phyloP scores from a whole-genome alignment of 2,888 invertebrate genomes.

The Caenorhabditis imperialis region DNA sequence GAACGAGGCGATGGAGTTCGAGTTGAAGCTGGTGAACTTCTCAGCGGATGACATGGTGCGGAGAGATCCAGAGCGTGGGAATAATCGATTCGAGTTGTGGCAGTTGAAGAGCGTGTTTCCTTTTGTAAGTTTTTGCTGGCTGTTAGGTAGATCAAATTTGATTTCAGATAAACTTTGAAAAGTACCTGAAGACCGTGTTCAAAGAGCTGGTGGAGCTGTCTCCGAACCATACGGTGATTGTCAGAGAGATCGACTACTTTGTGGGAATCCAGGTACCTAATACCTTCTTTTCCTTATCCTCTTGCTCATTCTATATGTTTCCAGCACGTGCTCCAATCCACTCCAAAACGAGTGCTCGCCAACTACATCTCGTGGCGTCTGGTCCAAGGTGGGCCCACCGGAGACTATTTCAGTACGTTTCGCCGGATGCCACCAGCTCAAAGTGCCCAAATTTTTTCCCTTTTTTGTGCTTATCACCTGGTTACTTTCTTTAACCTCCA shows the following conservation, averaged over 20 bases:
- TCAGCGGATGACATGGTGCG: constrained; percentile 73
- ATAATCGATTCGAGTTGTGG: constrained; percentile 72
- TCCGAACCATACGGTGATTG: constrained; percentile 72
- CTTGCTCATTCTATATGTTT: constrained; percentile 3
- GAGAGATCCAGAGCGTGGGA: constrained; percentile 72
- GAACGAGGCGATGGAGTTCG: constrained; percentile 73
- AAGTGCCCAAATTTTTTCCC: constrained; percentile 10
- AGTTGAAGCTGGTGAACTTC: constrained; percentile 72
- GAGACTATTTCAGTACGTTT: constrained; percentile 56
- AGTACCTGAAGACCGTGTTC: constrained; percentile 69
- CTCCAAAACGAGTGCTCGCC: constrained; percentile 70
- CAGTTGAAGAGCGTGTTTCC: constrained; percentile 69
- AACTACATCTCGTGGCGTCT: constrained; percentile 76
- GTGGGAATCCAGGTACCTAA: constrained; percentile 69
- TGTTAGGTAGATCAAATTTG: no score
- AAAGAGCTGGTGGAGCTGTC: constrained; percentile 64
- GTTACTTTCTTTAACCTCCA: constrained; percentile 16
- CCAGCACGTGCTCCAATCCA: constrained; percentile 69
- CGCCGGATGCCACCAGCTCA: neutral
- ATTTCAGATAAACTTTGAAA: constrained; percentile 70
- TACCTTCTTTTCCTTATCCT: no score
- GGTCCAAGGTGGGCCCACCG: constrained; percentile 68
- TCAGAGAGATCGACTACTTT: constrained; percentile 74
- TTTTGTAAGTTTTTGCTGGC: constrained; percentile 51
- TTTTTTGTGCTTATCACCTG: constrained; percentile 20